These are phyloP conservation scores for Leptinotarsa texana DNA, from an alignment of 1,140 invertebrate species.

Conservation along the genomic window DNA sequence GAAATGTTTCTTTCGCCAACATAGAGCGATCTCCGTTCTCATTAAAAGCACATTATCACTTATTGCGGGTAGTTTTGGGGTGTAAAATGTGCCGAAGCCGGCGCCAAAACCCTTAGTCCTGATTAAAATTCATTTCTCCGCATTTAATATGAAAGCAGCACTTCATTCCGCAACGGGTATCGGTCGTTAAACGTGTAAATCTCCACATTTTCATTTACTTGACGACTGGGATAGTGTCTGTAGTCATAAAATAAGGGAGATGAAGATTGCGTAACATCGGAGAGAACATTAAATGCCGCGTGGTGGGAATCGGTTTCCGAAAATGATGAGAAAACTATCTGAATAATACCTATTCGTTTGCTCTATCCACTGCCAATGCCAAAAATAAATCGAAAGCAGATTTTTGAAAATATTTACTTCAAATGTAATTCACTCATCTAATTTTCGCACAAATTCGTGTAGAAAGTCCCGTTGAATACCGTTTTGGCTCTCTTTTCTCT, in stretches of 20 bases:
- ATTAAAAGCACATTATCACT: constrained; percentile 32
- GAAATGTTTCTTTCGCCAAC: neutral
- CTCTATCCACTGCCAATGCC: no score
- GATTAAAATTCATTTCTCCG: constrained; percentile 38
- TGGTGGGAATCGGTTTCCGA: no score
- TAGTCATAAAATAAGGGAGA: neutral
- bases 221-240: neutral
- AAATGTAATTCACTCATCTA: no score
- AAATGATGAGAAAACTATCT: no score
- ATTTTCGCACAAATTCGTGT: no score
- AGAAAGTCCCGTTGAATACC: no score
- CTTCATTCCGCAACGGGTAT: constrained; percentile 4
- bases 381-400: no score
- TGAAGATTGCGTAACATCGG: constrained; percentile 1
- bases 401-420: no score
- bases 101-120: constrained; percentile 36
- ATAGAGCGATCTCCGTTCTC: constrained; percentile 12
- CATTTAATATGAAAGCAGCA: constrained; percentile 27
- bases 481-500: no score
- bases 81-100: constrained; percentile 31
- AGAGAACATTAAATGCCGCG: neutral
- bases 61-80: constrained; percentile 30
- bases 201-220: constrained; percentile 19
- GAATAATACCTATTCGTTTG: no score
- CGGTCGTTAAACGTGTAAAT: constrained; percentile 33